These are phyloP conservation scores for Dioctria linearis DNA, from an alignment of 2,888 invertebrate species.

Conservation along the genomic window DNA sequence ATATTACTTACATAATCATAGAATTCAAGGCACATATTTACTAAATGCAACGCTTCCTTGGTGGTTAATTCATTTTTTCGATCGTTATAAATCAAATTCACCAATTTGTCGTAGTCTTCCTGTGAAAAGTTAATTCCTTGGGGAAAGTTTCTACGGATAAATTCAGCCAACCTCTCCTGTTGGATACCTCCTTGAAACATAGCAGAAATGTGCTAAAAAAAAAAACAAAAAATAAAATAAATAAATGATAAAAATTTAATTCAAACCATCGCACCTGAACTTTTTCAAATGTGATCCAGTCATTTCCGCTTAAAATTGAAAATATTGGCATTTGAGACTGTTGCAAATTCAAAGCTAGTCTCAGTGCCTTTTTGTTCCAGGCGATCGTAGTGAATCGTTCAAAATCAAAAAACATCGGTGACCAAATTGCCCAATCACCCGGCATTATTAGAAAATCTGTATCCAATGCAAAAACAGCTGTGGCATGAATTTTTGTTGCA, in stretches of 20 bases:
- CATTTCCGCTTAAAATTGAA: constrained; percentile 55
- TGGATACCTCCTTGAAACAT: background rate
- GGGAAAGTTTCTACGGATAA: constrained; percentile 43
- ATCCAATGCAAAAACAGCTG: constrained; percentile 55
- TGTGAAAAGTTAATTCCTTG: constrained; percentile 9
- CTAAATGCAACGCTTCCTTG: background rate
- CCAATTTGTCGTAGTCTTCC: background rate
- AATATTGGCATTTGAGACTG: constrained; percentile 57
- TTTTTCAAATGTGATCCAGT: constrained; percentile 32
- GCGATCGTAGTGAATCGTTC: constrained; percentile 24
- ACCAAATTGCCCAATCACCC: constrained; percentile 55
- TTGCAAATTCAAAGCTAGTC: constrained; percentile 43
- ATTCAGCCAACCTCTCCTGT: constrained; percentile 40
- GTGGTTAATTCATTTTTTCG: constrained; percentile 24
- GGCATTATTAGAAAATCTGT: constrained; percentile 57
- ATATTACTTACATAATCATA: constrained; percentile 52
- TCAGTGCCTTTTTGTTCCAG: constrained; percentile 51
- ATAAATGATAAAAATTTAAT: background rate
- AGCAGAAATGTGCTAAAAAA: constrained; percentile 26
- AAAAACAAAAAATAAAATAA: background rate
- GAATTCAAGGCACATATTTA: constrained; percentile 41
- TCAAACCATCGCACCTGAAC: constrained; percentile 29
- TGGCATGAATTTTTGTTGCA: constrained; percentile 42
- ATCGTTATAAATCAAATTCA: constrained; percentile 41
- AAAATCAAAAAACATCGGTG: constrained; percentile 33